Base-by-base conservation (phyloP, 2,797 vertebrate genomes). In the Phyllotis vaccarum region DNA sequence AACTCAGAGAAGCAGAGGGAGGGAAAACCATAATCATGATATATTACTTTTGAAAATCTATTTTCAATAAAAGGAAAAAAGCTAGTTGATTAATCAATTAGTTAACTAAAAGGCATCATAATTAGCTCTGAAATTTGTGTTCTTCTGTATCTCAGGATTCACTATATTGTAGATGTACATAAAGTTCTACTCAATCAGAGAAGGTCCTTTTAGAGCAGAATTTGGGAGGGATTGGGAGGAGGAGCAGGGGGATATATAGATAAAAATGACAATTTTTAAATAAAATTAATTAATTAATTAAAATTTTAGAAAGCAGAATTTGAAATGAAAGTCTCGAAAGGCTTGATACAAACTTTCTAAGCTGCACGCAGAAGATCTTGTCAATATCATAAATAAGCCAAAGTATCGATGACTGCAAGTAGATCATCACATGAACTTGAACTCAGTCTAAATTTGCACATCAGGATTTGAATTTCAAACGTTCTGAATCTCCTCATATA, bases 401-500 rank as follows among this genome's bases (percentile, higher is more conserved):
- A 8, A 56, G 43, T 76, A 82, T 80, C 37, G 83, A 3, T 78
- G 4, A 88, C 52, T 60, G 9, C 0, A 90, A 88, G 46, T 31
- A 0, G 24, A 62, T 62, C 31, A 79, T 40, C 7, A 68, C 22
- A 70, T 58, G n/a, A 82, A 4, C 22, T 0, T 91, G 46, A 43
- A 74, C 86, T 6, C 12, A 22, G 19, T 1, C 34, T 22, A 2
- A 19, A 76, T 78, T 46, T 86, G 3, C n/a, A 89, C 52, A 79
- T 31, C 52, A 31, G 21, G 7, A 27, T 79, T 87, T 56, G 16
- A 34, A 5, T 68, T 93, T 37, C 7, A 80, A 37, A 9, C 31
- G 93, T 94, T 93, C 49, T 94, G 79, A 70, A 60, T 37, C 49
- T 76, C 49, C 89, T 54, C 64, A n/a, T 49, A 49, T 49, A 49